These are phyloP conservation scores for Capreolus pygargus DNA, from an alignment of 2,113 vertebrate species.

Conservation along the genomic window DNA sequence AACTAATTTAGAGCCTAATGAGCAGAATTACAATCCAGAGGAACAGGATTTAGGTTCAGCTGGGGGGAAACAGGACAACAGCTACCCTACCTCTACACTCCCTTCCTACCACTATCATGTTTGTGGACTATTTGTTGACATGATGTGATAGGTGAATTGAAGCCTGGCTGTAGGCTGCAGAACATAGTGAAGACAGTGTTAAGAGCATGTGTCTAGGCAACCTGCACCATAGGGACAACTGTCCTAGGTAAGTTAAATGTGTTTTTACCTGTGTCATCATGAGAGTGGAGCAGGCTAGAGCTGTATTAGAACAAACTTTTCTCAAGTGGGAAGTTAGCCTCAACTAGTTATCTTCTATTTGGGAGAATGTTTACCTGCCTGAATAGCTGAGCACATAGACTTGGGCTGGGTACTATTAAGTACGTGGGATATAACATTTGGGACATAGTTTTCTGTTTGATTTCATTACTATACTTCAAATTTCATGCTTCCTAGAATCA, in stretches of 20 bases:
- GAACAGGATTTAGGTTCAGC: not conserved
- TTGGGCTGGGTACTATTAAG: not conserved
- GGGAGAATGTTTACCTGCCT: too few species aligned
- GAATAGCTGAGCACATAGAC: not conserved
- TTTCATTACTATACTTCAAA: not conserved
- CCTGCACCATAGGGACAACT: not conserved
- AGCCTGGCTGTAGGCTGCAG: not conserved
- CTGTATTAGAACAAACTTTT: not conserved
- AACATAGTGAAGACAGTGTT: not conserved
- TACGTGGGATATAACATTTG: not conserved
- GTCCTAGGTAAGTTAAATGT: not conserved
- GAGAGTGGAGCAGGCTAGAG: not conserved
- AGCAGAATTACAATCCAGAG: not conserved
- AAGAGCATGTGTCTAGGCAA: not conserved
- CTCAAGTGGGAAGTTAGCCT: not conserved
- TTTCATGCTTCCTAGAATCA: not conserved
- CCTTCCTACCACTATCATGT: not conserved
- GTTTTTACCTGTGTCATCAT: not conserved
- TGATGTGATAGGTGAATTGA: not conserved
- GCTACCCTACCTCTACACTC: fast-evolving
- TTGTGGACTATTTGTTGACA: not conserved
- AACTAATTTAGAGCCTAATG: not conserved
- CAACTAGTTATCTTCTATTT: not conserved
- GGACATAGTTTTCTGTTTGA: not conserved
- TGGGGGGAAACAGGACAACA: not conserved